A percentile compares a stretch with the other conserved stretches of the same genome.
Evolutionary conservation across 2,113 vertebrate genomes (phyloP).

Genomic region (Rhadina sibilatrix): DNA sequence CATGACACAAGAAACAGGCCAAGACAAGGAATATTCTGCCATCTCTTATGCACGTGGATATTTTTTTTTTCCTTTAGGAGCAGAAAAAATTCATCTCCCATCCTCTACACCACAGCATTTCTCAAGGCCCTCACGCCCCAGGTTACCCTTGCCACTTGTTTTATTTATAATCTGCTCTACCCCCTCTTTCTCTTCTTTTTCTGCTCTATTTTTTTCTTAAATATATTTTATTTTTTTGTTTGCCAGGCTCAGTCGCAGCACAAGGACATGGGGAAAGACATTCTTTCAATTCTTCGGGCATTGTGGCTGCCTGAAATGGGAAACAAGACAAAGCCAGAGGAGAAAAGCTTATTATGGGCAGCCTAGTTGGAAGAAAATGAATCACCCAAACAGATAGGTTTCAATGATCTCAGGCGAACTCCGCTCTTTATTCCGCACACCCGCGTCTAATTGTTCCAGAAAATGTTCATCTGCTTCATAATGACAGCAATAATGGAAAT

Average conservation of each 20-base stretch:
- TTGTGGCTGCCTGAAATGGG: constrained; percentile 77
- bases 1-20: neutral
- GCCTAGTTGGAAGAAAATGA: constrained; percentile 81
- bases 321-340: constrained; percentile 77
- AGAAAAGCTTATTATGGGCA: constrained; percentile 81
- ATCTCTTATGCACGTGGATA: neutral
- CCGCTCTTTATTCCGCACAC: constrained; percentile 72
- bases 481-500: constrained; percentile 74
- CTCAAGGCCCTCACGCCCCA: neutral
- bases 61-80: neutral
- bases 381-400: constrained; percentile 80
- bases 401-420: constrained; percentile 74
- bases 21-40: neutral
- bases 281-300: constrained; percentile 71
- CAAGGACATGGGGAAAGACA: constrained; percentile 78
- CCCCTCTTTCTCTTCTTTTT: neutral
- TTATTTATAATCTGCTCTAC: constrained; percentile 26
- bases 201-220: neutral
- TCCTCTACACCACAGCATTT: neutral
- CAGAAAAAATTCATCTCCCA: neutral
- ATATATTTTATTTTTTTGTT: constrained; percentile 50
- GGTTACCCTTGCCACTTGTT: neutral
- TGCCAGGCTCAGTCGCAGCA: constrained; percentile 68
- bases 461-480: constrained; percentile 82
- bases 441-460: constrained; percentile 76